These are phyloP conservation scores for Chymomyza caudatula DNA, from an alignment of 2,888 invertebrate species.

Conservation along the genomic window DNA sequence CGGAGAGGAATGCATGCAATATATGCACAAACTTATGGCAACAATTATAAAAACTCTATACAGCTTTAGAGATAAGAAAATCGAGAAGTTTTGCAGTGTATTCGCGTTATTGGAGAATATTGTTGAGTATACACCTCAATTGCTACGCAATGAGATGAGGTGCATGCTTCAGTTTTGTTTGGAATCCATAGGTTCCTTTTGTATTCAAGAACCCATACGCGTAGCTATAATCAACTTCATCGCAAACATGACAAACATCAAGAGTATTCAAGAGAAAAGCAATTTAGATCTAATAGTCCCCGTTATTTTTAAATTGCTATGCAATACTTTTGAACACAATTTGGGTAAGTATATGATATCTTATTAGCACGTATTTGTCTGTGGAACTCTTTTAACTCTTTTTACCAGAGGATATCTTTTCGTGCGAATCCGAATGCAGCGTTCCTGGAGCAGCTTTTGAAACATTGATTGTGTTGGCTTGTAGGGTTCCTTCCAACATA, in stretches of 20 bases:
- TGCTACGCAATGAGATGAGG: too few relatives aligned
- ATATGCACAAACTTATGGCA: too few relatives aligned
- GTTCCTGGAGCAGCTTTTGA: slow-evolving; percentile 85
- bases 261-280: slow-evolving; percentile 85
- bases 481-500: too few relatives aligned
- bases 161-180: too few relatives aligned
- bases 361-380: too few relatives aligned
- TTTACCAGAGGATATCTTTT: slow-evolving; percentile 83
- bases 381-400: too few relatives aligned
- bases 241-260: slow-evolving; percentile 83
- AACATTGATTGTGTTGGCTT: slow-evolving; percentile 84
- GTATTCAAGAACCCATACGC: slow-evolving; percentile 82
- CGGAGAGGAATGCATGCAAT: too few relatives aligned
- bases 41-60: too few relatives aligned
- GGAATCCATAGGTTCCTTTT: slow-evolving; percentile 80
- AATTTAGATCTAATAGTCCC: slow-evolving; percentile 84
- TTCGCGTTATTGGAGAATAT: slow-evolving; percentile 77
- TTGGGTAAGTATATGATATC: slow-evolving; percentile 79
- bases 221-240: slow-evolving; percentile 84
- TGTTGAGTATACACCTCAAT: too few relatives aligned
- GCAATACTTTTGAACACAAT: slow-evolving; percentile 81
- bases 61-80: slow-evolving; percentile 79
- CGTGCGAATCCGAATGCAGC: slow-evolving; percentile 82
- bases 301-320: too few relatives aligned
- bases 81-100: slow-evolving; percentile 78